phyloP scores from a whole-genome alignment of 2,113 vertebrate genomes.

The Cebus imitator region DNA sequence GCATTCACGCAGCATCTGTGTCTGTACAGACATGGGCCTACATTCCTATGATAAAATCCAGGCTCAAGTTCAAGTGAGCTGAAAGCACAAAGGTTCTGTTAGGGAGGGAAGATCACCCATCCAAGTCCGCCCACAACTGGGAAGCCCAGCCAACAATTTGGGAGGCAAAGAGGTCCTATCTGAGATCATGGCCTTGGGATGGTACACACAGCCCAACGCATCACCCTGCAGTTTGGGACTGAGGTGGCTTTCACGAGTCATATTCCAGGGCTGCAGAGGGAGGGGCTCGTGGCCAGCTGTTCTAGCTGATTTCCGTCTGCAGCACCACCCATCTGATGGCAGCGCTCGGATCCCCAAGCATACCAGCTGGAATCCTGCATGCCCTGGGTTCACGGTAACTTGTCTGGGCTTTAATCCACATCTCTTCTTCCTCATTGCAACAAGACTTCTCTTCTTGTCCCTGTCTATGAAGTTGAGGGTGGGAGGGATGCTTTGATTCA shows the following conservation, averaged over 20 bases:
- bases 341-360: rapidly evolving
- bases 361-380: not conserved
- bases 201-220: not conserved
- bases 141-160: not conserved
- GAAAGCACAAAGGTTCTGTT: rapidly evolving
- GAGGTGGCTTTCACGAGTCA: rapidly evolving
- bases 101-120: not conserved
- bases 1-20: not conserved
- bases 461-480: not conserved
- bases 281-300: not conserved
- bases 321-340: rapidly evolving
- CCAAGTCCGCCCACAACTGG: not conserved
- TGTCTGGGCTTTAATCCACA: not conserved
- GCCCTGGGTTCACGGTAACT: not conserved
- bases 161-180: not conserved
- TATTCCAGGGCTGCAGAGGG: not conserved
- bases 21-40: too few species aligned
- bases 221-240: not conserved
- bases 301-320: not conserved
- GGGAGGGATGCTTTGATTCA: not conserved
- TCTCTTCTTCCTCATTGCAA: not conserved
- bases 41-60: rapidly evolving
- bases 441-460: not conserved
- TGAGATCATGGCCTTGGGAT: not conserved
- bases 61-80: not conserved